Evolutionary conservation across 2,797 vertebrate genomes (phyloP), one percentile per base, ranked within the genome.

Genomic region (Novumbra hubbsi): DNA sequence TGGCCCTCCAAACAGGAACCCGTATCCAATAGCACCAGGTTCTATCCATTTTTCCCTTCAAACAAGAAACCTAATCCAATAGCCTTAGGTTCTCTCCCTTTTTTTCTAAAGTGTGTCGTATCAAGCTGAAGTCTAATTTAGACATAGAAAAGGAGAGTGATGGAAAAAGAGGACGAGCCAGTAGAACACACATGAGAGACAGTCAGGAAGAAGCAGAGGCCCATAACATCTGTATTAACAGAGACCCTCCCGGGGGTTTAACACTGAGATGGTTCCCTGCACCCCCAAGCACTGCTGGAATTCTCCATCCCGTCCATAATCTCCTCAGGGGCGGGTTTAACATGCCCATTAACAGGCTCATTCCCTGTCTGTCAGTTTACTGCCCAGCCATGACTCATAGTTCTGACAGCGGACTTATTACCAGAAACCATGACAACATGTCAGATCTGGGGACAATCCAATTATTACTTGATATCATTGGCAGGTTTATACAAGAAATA

Each of bases 171-270:
- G 19, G 16, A 9, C 21, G 6, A 55, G 52, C 8, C 19, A 2
- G 52, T 19, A 50, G 49, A 50, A 19, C 17, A 16, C 14, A 17
- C 5, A 1, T 2, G 52, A 55, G 52, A 21, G 55, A 57, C 8
- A 24, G 55, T 80, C 19, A 52, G 70, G 80, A 88, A 90, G 81
- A 82, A 73, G n/a, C 55, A 60, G 21, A 27, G 55, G 24, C 24
- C 24, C 55, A 24, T 81, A 89, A 88, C 90, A 92, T 88, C 88
- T 90, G 90, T 87, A 84, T 80, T 80, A 81, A 85, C 87, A 90
- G 84, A 76, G 78, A 70, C 75, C 74, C 69, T 78, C 77, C 82
- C 81, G 73, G 75, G 77, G 41, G 41, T 9, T 7, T 81, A 77
- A 79, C 76, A 55, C 78, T 75, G 68, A 87, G 83, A 82, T 74